These are phyloP conservation scores for Odontophorus gujanensis DNA, from an alignment of 2,113 vertebrate genomes.

Conservation along the genomic window DNA sequence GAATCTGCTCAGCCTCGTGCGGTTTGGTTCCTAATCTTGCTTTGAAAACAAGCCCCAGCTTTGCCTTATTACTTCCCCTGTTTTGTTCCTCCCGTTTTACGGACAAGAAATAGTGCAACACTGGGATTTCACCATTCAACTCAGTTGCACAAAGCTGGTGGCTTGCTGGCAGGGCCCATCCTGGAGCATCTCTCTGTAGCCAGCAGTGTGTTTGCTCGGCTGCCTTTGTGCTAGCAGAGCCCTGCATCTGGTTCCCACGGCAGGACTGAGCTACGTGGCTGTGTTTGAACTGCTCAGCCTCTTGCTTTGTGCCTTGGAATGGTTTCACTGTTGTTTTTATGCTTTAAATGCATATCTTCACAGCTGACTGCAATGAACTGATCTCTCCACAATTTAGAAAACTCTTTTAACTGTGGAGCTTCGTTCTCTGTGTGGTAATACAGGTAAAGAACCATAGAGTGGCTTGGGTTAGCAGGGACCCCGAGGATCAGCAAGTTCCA, in stretches of 20 bases:
- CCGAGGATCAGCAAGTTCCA: too few species aligned
- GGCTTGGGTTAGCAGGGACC: too few species aligned
- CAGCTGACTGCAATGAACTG: neutral
- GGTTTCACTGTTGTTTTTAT: neutral
- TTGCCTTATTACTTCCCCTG: neutral
- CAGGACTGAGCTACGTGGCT: neutral
- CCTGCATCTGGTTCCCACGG: neutral
- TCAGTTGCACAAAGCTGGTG: neutral
- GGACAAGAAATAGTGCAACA: neutral
- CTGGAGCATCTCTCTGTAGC: neutral
- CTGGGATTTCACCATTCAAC: neutral
- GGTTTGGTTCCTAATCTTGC: neutral
- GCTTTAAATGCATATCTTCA: neutral
- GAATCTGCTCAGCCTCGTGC: neutral
- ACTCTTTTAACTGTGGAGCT: neutral
- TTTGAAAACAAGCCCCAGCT: neutral
- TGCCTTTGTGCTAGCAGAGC: neutral
- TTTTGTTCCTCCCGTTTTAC: neutral
- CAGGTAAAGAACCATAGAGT: neutral
- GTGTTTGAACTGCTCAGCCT: neutral
- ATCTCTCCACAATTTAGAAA: neutral
- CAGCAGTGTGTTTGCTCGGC: fast-evolving
- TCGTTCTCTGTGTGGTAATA: neutral
- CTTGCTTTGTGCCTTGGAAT: neutral
- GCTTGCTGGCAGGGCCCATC: neutral